A percentile compares a stretch with the other conserved stretches of the same genome.
phyloP scores from a whole-genome alignment of 2,797 vertebrate species.

The Capromys pilorides region DNA sequence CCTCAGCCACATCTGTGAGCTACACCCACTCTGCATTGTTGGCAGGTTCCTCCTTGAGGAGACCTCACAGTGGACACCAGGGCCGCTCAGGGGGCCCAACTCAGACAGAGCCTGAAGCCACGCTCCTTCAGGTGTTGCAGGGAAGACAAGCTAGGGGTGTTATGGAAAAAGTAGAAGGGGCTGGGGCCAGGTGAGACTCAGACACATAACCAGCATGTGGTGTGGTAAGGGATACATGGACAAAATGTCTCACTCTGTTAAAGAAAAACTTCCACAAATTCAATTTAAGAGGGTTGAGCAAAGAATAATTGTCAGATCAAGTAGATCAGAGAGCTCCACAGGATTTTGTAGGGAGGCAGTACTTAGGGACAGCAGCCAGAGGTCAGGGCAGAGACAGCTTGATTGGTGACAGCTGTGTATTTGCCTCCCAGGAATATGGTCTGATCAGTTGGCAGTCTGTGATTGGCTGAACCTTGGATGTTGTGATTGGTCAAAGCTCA shows the following conservation, averaged over 20 bases:
- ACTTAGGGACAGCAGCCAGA: not conserved
- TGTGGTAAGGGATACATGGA: not conserved
- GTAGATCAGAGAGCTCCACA: not conserved
- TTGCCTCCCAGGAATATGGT: not conserved
- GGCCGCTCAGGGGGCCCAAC: not conserved
- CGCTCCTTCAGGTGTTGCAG: not conserved
- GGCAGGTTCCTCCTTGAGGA: not conserved
- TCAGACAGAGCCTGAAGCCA: not conserved
- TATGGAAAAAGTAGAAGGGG: not conserved
- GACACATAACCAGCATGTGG: not conserved
- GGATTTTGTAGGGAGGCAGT: not conserved
- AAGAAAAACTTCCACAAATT: not conserved
- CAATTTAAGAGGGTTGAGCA: not conserved
- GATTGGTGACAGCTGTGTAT: not conserved
- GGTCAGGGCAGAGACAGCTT: not conserved
- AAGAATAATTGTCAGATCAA: not conserved
- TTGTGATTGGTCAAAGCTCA: not conserved
- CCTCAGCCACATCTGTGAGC: not conserved
- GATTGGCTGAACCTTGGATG: constrained; percentile 16
- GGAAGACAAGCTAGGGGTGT: not conserved
- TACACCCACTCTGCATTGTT: too few species aligned
- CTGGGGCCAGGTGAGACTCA: not conserved
- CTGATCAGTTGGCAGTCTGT: not conserved
- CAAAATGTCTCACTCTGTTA: not conserved
- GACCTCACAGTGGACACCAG: not conserved